Conservation (phyloP, 1,140 invertebrate species). For the Heliconius himera region DNA sequence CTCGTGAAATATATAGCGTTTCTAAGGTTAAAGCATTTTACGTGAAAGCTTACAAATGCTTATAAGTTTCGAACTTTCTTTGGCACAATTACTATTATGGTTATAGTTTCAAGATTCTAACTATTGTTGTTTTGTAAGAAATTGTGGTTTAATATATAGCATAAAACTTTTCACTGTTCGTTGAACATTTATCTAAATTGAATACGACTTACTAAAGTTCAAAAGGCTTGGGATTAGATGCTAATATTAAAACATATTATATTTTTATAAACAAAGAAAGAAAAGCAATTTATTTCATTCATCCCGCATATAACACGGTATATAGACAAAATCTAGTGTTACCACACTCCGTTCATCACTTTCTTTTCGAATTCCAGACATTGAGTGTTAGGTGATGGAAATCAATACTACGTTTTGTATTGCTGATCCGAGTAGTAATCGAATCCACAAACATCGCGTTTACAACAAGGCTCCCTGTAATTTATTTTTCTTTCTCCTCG, state of each 20-base stretch:
- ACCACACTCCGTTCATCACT: background rate
- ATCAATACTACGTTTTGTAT: too few relatives aligned
- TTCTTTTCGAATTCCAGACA: background rate
- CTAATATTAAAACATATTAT: too few relatives aligned
- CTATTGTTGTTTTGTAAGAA: background rate
- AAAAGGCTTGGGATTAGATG: too few relatives aligned
- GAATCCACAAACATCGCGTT: too few relatives aligned
- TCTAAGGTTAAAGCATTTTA: background rate
- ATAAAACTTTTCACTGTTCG: background rate
- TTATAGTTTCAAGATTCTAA: background rate
- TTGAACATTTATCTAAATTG: background rate
- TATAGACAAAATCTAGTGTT: too few relatives aligned
- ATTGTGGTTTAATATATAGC: background rate
- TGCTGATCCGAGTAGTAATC: too few relatives aligned
- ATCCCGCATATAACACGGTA: too few relatives aligned
- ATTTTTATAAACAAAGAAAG: too few relatives aligned
- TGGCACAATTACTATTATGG: background rate
- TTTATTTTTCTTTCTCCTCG: too few relatives aligned
- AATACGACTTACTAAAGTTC: background rate
- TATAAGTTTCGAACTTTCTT: constrained; percentile 10
- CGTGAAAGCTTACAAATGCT: background rate
- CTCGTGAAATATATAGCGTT: background rate
- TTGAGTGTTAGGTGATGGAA: background rate
- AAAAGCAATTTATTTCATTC: too few relatives aligned
- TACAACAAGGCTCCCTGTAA: too few relatives aligned